phyloP scores from a whole-genome alignment of 2,888 invertebrate genomes.

The Gymnocheta viridis region DNA sequence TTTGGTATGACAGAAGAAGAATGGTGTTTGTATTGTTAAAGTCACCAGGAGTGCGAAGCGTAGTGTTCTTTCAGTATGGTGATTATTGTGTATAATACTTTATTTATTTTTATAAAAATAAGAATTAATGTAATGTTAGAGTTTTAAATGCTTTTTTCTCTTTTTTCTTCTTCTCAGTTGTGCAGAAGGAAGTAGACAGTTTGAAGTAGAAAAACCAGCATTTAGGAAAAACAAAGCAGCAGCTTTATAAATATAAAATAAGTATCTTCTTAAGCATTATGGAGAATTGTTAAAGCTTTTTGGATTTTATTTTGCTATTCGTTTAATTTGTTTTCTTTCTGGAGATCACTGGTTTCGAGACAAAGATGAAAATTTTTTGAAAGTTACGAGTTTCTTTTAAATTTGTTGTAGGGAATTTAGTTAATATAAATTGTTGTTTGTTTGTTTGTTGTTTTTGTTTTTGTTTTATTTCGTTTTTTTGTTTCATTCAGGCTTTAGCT shows the following conservation, averaged over 20 bases:
- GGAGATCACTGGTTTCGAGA: conserved; percentile 64
- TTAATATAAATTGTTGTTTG: conserved; percentile 38
- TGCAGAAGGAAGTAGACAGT: conserved; percentile 57
- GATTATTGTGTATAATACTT: conserved; percentile 41
- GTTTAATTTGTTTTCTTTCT: conserved; percentile 26
- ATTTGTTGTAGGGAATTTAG: conserved; percentile 37
- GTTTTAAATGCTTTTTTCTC: conserved; percentile 54
- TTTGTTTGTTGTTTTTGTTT: conserved; percentile 29
- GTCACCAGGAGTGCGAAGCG: background rate
- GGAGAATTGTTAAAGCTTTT: conserved; percentile 32
- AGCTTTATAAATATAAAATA: conserved; percentile 52
- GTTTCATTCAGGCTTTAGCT: conserved; percentile 59
- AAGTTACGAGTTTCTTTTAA: conserved; percentile 1
- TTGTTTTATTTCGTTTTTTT: conserved; percentile 35
- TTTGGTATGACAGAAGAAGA: conserved; percentile 15
- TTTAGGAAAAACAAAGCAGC: conserved; percentile 38
- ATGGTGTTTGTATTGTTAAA: conserved; percentile 33
- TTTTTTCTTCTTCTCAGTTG: conserved; percentile 26
- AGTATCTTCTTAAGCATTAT: conserved; percentile 68
- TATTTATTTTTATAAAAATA: conserved; percentile 36
- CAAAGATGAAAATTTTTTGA: conserved; percentile 14
- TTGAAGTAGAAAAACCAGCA: conserved; percentile 44
- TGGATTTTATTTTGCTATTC: conserved; percentile 2
- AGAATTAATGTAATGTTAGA: conserved; percentile 52
- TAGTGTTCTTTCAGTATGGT: background rate